These are phyloP conservation scores for Proisotoma minuta DNA, from an alignment of 2,888 invertebrate genomes.

Conservation along the genomic window DNA sequence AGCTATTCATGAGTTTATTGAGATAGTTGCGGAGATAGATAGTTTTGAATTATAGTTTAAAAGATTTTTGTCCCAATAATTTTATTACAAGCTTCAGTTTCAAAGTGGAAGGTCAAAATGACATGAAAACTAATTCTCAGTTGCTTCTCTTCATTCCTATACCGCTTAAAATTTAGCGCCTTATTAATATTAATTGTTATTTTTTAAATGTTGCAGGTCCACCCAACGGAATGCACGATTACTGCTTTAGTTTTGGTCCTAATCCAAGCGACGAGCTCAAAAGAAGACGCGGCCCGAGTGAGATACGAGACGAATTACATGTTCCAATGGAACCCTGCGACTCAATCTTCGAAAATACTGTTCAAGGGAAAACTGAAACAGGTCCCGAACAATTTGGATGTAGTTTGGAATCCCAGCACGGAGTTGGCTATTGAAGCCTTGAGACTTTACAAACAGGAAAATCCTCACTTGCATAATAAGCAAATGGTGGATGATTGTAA, in stretches of 20 bases:
- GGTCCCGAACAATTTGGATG: background rate
- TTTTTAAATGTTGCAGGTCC: conserved; percentile 51
- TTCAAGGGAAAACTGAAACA: background rate
- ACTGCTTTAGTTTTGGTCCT: conserved; percentile 58
- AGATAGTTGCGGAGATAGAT: too few relatives aligned
- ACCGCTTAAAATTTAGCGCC: background rate
- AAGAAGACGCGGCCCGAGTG: background rate
- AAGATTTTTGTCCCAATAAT: too few relatives aligned
- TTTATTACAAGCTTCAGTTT: too few relatives aligned
- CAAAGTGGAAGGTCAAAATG: too few relatives aligned
- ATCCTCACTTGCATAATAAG: conserved; percentile 1
- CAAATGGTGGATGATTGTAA: conserved; percentile 4
- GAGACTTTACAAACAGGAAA: background rate
- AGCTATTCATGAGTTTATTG: too few relatives aligned
- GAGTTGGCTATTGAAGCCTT: background rate
- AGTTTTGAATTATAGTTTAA: too few relatives aligned
- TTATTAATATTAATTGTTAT: background rate
- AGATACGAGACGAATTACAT: conserved; percentile 7
- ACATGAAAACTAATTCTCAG: too few relatives aligned
- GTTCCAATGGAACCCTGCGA: background rate
- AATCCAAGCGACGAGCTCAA: conserved; percentile 52
- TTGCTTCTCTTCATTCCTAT: too few relatives aligned
- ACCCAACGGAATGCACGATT: conserved; percentile 57
- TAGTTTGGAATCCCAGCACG: background rate
- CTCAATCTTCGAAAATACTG: background rate